These are phyloP conservation scores for Anabas testudineus DNA, from an alignment of 2,797 vertebrate species.

Conservation along the genomic window DNA sequence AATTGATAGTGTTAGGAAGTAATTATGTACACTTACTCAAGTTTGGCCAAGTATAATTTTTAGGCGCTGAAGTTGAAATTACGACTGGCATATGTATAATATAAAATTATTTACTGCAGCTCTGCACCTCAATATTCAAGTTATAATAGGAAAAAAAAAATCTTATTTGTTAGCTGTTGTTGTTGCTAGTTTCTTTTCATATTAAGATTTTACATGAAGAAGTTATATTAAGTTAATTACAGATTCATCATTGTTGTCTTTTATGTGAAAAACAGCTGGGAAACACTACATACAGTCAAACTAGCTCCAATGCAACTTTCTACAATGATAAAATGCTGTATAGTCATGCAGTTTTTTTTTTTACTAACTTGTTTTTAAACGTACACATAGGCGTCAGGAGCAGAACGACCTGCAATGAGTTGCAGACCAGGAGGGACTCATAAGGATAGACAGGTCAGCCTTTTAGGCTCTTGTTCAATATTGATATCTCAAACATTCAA, in stretches of 20 bases:
- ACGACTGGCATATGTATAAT: no score
- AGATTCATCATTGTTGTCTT: not conserved
- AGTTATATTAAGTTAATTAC: no score
- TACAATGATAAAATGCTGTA: not conserved
- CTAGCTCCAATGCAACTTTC: not conserved
- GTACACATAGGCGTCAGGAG: conserved; percentile 66
- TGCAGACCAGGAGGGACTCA: conserved; percentile 19
- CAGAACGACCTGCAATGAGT: conserved; percentile 14
- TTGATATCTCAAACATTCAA: conserved; percentile 54
- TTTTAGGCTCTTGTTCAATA: conserved; percentile 49
- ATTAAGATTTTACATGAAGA: no score
- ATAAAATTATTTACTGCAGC: no score
- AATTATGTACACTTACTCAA: not conserved
- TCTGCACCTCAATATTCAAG: no score
- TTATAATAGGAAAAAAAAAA: no score
- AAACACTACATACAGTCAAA: not conserved
- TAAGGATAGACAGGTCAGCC: conserved; percentile 18
- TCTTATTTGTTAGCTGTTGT: no score
- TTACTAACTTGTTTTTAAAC: conserved; percentile 45
- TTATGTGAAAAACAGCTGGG: no score
- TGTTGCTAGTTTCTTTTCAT: no score
- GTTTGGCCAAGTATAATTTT: not conserved
- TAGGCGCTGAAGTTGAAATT: no score
- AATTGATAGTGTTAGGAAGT: not conserved
- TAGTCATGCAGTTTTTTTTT: not conserved